phyloP scores from a whole-genome alignment of 2,113 vertebrate genomes.

The Aspidoscelis tigris region DNA sequence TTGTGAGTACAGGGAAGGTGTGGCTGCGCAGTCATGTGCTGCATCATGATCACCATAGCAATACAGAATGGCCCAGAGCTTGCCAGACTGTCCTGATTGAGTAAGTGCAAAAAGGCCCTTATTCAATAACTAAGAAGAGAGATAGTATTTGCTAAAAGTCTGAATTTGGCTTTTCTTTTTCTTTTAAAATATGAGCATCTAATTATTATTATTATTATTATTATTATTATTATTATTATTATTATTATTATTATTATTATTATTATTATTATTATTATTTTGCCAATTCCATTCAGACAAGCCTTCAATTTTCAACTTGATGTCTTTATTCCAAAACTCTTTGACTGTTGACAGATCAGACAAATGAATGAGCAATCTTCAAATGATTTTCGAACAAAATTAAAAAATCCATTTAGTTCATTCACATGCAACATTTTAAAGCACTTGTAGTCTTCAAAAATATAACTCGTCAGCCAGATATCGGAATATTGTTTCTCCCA shows the following conservation, averaged over 20 bases:
- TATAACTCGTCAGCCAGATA: too few relatives aligned
- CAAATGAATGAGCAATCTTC: not conserved
- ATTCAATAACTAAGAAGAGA: not conserved
- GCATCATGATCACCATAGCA: too few relatives aligned
- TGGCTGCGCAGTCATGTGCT: too few relatives aligned
- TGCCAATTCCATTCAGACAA: not conserved
- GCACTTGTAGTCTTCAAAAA: not conserved
- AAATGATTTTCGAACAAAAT: not conserved
- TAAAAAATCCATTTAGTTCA: not conserved
- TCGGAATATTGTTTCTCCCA: not conserved
- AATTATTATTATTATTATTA: not conserved
- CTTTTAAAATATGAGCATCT: too few relatives aligned
- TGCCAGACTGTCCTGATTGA: too few relatives aligned
- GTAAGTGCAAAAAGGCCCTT: not conserved
- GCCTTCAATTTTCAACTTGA: not conserved
- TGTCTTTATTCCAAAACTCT: too few relatives aligned
- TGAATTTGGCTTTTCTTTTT: too few relatives aligned
- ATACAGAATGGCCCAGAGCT: too few relatives aligned
- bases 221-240: not conserved
- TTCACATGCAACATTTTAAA: not conserved
- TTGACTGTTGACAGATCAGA: not conserved
- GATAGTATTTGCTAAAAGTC: not conserved
- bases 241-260: not conserved
- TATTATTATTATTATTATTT: not conserved
- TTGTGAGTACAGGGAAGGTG: too few relatives aligned